A percentile compares a stretch with the other conserved stretches of the same genome.
phyloP scores from a whole-genome alignment of 2,113 vertebrate species.

The Mus musculus region GRCm39 chr12:91538501-91539000 shows the following conservation, averaged over 20 bases:
- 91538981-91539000: too few relatives aligned
- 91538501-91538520: not conserved
- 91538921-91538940: too few relatives aligned
- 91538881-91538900: too few relatives aligned
- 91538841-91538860: not conserved
- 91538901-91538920: too few relatives aligned
- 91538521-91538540: not conserved
- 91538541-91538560: not conserved
- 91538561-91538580: not conserved
- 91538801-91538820: not conserved
- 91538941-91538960: too few relatives aligned
- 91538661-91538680: not conserved
- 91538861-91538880: not conserved
- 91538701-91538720: not conserved
- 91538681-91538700: not conserved
- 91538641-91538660: not conserved
- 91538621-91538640: not conserved
- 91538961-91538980: too few relatives aligned
- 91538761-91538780: not conserved
- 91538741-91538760: not conserved
- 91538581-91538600: not conserved
- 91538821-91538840: not conserved
- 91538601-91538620: not conserved
- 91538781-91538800: not conserved
- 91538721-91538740: not conserved